A percentile compares a stretch with the other conserved stretches of the same genome.
These are phyloP conservation scores for Aptenodytes forsteri DNA, from an alignment of 2,113 vertebrate genomes.

Conservation along the genomic window DNA sequence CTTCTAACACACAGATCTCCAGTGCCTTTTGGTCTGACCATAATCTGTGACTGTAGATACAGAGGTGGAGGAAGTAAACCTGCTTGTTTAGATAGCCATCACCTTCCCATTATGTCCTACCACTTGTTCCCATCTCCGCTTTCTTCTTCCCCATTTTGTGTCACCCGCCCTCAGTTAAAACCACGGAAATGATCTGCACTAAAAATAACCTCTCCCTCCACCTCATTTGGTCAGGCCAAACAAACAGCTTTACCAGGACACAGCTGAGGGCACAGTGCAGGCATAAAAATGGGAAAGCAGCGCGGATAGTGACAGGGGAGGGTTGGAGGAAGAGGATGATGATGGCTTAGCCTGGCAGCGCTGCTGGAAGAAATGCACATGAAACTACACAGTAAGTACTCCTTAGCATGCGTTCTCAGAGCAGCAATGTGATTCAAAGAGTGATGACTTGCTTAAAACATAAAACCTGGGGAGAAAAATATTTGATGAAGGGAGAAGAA, in stretches of 20 bases:
- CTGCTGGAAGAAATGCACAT: neutral
- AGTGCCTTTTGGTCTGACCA: neutral
- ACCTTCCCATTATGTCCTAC: neutral
- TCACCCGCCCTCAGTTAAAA: neutral
- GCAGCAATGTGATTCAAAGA: neutral
- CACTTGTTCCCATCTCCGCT: neutral
- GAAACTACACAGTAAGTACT: neutral
- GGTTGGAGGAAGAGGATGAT: neutral
- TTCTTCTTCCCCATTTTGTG: conserved; percentile 15
- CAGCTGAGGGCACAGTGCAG: neutral
- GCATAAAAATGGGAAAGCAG: neutral
- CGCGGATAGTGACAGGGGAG: neutral
- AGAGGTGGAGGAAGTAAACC: neutral
- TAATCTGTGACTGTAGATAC: neutral
- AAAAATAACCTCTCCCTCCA: conserved; percentile 29
- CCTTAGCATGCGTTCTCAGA: neutral
- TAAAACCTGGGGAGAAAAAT: neutral
- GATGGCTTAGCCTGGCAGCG: neutral
- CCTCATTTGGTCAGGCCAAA: neutral
- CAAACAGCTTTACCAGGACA: conserved; percentile 5
- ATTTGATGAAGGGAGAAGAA: neutral
- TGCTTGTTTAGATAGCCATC: neutral
- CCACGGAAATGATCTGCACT: neutral
- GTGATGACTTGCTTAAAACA: neutral
- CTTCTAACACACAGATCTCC: neutral